Conservation (phyloP, 2,888 invertebrate species). For the Cantharis flavilabris region DNA sequence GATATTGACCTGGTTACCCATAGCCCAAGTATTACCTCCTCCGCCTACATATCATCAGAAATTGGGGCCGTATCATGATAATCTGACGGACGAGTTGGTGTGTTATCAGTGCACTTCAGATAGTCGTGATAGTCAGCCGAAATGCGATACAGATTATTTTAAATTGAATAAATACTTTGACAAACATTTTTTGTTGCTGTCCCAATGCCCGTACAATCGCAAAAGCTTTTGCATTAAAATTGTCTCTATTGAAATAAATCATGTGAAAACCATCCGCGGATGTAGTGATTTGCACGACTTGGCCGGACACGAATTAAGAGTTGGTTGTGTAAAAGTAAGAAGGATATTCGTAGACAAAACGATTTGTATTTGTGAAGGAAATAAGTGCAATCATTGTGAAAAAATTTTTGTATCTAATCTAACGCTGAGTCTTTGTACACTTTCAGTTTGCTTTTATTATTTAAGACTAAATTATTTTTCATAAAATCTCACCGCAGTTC, state of each 20-base stretch:
- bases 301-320: slow-evolving; percentile 23
- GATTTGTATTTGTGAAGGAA: slow-evolving; percentile 31
- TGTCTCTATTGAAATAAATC: slow-evolving; percentile 7
- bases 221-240: slow-evolving; percentile 35
- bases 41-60: background rate
- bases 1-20: background rate
- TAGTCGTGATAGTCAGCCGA: slow-evolving; percentile 21
- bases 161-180: slow-evolving; percentile 21
- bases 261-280: slow-evolving; percentile 30
- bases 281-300: slow-evolving; percentile 33
- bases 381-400: slow-evolving; percentile 29
- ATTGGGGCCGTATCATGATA: background rate
- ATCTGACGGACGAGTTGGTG: background rate
- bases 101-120: slow-evolving; percentile 38
- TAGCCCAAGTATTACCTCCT: background rate
- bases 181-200: slow-evolving; percentile 28
- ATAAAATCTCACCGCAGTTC: background rate
- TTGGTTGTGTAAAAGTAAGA: slow-evolving; percentile 32
- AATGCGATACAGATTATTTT: slow-evolving; percentile 35
- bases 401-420: background rate
- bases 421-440: background rate
- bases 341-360: slow-evolving; percentile 10
- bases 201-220: slow-evolving; percentile 34
- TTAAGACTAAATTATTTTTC: slow-evolving; percentile 1
- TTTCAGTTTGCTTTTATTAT: slow-evolving; percentile 9